phyloP scores from a whole-genome alignment of 64 coral and sea anemone species.

The Stichodactyla helianthus region DNA sequence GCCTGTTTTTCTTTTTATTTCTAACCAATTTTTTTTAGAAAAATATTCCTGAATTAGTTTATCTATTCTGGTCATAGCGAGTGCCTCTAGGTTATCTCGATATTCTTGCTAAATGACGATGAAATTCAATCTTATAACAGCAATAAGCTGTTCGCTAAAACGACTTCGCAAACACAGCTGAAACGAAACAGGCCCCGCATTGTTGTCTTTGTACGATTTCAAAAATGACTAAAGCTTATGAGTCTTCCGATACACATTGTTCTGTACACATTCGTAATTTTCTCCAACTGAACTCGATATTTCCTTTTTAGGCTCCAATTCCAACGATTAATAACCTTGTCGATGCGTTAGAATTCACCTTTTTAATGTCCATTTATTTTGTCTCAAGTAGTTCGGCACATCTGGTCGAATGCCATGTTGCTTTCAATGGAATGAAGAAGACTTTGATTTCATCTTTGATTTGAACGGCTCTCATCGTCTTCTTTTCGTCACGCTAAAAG shows the following conservation, averaged over 20 bases:
- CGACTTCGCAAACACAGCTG: neutral
- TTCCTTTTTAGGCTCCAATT: neutral
- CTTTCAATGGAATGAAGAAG: neutral
- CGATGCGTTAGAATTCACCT: neutral
- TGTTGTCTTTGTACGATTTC: neutral
- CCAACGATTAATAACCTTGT: neutral
- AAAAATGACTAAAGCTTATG: neutral
- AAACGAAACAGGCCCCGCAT: neutral
- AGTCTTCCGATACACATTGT: neutral
- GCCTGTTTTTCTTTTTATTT: neutral
- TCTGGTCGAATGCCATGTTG: constrained; percentile 14
- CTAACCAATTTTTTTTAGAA: neutral
- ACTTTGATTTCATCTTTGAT: neutral
- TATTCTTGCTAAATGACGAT: neutral
- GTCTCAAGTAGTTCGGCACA: neutral
- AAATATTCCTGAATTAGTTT: neutral
- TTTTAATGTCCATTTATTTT: neutral
- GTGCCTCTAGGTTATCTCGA: neutral
- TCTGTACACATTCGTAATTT: neutral
- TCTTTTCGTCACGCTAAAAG: constrained; percentile 55
- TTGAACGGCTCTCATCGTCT: constrained; percentile 6
- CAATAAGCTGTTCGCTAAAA: neutral
- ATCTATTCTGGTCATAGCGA: neutral
- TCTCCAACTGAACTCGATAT: neutral
- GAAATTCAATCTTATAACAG: constrained; percentile 3